phyloP scores from a whole-genome alignment of 2,797 vertebrate genomes.

The Halcyon leucocephala region DNA sequence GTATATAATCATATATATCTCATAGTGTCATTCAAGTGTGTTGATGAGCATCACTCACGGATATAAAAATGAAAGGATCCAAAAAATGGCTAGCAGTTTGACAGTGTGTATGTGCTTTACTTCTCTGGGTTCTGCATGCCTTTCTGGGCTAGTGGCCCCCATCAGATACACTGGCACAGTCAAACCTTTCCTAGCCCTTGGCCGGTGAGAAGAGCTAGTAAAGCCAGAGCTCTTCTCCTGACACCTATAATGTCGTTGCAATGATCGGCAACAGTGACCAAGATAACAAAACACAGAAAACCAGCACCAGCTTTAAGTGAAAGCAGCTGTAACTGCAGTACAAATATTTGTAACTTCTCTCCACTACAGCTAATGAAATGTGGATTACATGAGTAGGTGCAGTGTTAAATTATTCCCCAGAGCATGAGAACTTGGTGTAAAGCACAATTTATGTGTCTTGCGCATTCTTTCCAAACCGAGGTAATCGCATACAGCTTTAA shows the following conservation, averaged over 20 bases:
- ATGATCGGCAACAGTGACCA: not conserved
- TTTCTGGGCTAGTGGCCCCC: not conserved
- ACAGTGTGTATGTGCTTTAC: not conserved
- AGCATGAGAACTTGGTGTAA: slow-evolving; percentile 39
- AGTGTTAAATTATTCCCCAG: slow-evolving; percentile 63
- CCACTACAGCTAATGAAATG: slow-evolving; percentile 55
- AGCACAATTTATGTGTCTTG: slow-evolving; percentile 37
- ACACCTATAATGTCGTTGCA: not conserved
- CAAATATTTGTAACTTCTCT: slow-evolving; percentile 62
- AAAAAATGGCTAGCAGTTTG: not conserved
- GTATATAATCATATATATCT: not conserved
- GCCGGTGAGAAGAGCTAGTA: not conserved
- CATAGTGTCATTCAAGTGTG: not conserved
- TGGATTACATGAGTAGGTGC: slow-evolving; percentile 63
- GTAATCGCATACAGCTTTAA: slow-evolving; percentile 54
- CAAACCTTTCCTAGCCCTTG: not conserved
- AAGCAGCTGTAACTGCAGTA: slow-evolving; percentile 16
- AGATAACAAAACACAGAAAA: slow-evolving; percentile 10
- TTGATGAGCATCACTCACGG: not conserved
- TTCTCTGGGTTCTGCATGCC: not conserved
- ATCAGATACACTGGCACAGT: not conserved
- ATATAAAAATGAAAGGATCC: not conserved
- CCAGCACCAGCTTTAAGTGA: not conserved
- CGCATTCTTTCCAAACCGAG: slow-evolving; percentile 59
- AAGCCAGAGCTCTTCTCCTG: not conserved